Base-by-base conservation (phyloP, 2,113 vertebrate species). In the Panthera leo region DNA sequence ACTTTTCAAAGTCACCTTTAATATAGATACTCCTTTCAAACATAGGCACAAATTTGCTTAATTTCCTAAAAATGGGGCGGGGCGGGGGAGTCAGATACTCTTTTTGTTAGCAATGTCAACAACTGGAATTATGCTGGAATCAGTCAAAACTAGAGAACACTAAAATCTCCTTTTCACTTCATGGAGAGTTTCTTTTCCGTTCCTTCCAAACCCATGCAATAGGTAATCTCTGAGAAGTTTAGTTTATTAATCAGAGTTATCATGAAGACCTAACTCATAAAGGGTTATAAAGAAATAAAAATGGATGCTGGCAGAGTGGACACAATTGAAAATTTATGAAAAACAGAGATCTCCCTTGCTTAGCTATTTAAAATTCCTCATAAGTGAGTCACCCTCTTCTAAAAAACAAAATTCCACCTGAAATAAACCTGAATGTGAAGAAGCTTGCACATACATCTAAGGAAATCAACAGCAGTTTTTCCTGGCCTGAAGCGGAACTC, bases 401-500 rank as follows among this genome's bases (percentile, higher is more conserved):
- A 96, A 90, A 79, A 91, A 83, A 95, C 92, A 82, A 96, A 97
- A 79, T 83, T 85, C 76, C 85, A 97, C 96, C 96, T 98, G 92
- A 97, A 97, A 93, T 89, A 94, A 96, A 97, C 80, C 90, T 97
- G 92, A 91, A 76, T 91, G 25, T 89, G 63, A 98, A 96, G 67
- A 92, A 91, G 73, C n/a, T 27, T 71, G 68, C 14, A 34, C 19
- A 67, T 67, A 29, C 19, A 67, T 67, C 34, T 23, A 85, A 75
- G 61, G 34, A 92, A 90, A 95, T 27, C 55, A 90, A 90, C 27
- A 75, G 55, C 55, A 79, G 42, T 34, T 45, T 36, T 39, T 82
- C 53, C 29, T 89, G 78, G 79, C 55, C 29, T n/a, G 16, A 78
- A 85, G 29, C n/a, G 15, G 15, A 89, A 96, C 84, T 58, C 34